Evolutionary conservation across 2,113 vertebrate genomes (phyloP), one percentile per base, ranked within the genome.

Genomic region (Takifugu bimaculatus): DNA sequence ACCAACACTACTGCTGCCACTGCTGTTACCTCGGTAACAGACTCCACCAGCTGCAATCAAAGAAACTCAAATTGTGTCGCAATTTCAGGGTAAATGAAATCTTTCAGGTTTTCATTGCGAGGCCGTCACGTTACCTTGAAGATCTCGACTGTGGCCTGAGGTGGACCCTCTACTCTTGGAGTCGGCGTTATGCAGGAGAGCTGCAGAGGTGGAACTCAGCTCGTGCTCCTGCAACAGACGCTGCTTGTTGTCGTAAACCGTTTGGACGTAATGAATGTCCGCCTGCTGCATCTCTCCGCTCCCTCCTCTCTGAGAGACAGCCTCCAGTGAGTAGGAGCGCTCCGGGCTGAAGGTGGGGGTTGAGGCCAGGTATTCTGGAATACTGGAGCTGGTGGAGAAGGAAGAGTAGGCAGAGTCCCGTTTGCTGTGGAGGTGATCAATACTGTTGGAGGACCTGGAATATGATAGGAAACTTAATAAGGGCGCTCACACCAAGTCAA

Each of bases 351-450:
- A 79, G 0, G 86, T 72, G 0, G 92, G 88, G 43, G 64, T 70
- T 12, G 91, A 84, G 0, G 80, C 68, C 0, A 93, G 91, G 60
- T 94, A 98, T 70, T 99, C 97, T 0, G 95, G 93, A 65, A 94
- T 92, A 77, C 96, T 97, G 12, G 94, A 96, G 68, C 92, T 96
- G 74, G 95, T 96, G 65, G 97, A 98, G 84, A 97, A 97, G 61
- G 97, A 98, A 73, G 94, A 96, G 73, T 98, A 98, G 2, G 97
- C 95, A 0, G 97, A 98, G 84, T 98, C 97, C 44, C 96, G 92
- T 82, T 99, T 98, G 91, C 88, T 95, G 86, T 98, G 94, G 48
- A 96, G 88, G 75, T 95, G 96, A 78, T 98, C 95, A 2, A 96
- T 96, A 89, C 95, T 97, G 84, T 91, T 94, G 57, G 93, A 95